Percentiles rank a stretch among this genome's conserved stretches.
These are phyloP conservation scores for Circaetus gallicus DNA, from an alignment of 2,113 vertebrate species.

Conservation along the genomic window DNA sequence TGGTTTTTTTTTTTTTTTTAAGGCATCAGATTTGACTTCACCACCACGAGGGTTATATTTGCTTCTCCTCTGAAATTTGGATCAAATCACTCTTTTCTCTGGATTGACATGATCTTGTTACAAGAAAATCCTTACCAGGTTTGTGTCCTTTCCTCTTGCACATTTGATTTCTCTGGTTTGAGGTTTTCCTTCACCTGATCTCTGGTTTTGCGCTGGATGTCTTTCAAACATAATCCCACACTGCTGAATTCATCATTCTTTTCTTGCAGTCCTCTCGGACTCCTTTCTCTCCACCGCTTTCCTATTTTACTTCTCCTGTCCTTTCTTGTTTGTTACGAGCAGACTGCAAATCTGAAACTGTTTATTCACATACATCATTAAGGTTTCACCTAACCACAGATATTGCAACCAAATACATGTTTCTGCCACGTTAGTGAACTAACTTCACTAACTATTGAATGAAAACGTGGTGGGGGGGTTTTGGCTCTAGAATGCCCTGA, in stretches of 20 bases:
- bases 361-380: neutral
- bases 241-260: neutral
- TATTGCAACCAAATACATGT: neutral
- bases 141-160: neutral
- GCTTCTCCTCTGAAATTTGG: neutral
- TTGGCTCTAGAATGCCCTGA: neutral
- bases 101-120: neutral
- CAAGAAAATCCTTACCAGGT: neutral
- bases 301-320: neutral
- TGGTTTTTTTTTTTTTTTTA: neutral
- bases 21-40: neutral
- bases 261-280: neutral
- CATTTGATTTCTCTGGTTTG: neutral
- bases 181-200: neutral
- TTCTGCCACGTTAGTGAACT: neutral
- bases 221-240: neutral
- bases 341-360: neutral
- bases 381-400: neutral
- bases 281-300: neutral
- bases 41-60: neutral
- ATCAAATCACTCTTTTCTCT: neutral
- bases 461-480: fast-evolving
- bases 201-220: neutral
- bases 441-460: neutral
- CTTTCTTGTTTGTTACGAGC: neutral